These are phyloP conservation scores for Pogonocherus hispidulus DNA, from an alignment of 2,888 invertebrate genomes.

Conservation along the genomic window DNA sequence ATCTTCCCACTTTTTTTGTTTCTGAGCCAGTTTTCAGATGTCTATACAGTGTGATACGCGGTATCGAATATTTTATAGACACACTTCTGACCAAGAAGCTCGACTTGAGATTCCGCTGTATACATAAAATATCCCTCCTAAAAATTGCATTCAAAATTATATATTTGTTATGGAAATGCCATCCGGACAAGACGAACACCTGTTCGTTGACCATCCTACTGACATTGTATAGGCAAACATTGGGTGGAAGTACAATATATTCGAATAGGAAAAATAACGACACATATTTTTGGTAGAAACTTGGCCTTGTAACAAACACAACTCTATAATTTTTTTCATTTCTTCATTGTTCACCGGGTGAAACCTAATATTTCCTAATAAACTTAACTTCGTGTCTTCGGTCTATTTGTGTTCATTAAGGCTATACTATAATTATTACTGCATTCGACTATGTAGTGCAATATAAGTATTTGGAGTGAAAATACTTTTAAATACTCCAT, in stretches of 20 bases:
- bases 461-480: constrained; percentile 26
- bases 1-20: too few relatives aligned
- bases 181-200: too few relatives aligned
- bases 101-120: too few relatives aligned
- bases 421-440: constrained; percentile 24
- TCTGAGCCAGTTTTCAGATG: too few relatives aligned
- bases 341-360: constrained; percentile 18
- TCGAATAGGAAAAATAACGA: constrained; percentile 24
- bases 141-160: too few relatives aligned
- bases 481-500: constrained; percentile 14
- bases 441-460: constrained; percentile 24
- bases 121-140: too few relatives aligned
- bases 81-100: too few relatives aligned
- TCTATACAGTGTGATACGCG: too few relatives aligned
- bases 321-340: constrained; percentile 28
- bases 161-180: too few relatives aligned
- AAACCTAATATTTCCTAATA: constrained; percentile 15
- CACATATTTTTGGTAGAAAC: constrained; percentile 22
- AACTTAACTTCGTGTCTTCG: constrained; percentile 28
- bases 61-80: too few relatives aligned
- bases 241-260: constrained; percentile 3
- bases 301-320: constrained; percentile 23
- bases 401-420: constrained; percentile 25
- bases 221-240: not conserved
- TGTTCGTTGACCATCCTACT: too few relatives aligned